A percentile compares a stretch with the other conserved stretches of the same genome.
Conservation (phyloP, 2,888 invertebrate genomes). For the Clistopyga incitator region DNA sequence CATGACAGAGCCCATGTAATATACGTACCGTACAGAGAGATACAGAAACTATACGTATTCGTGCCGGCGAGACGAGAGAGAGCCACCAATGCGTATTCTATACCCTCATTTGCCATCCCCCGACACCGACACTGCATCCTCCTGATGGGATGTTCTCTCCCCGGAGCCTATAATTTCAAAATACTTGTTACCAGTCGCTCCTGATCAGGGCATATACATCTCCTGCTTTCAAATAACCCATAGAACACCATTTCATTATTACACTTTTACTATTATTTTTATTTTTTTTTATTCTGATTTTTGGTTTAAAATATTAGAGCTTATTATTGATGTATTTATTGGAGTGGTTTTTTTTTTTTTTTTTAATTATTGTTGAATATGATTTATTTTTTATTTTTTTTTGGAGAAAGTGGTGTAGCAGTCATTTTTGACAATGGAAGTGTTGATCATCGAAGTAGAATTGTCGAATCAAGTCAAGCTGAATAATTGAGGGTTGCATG, state of each 20-base stretch:
- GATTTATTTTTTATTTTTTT: too few relatives aligned
- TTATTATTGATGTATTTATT: too few relatives aligned
- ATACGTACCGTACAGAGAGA: conserved; percentile 35
- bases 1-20: conserved; percentile 19
- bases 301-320: background rate
- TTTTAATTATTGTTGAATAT: too few relatives aligned
- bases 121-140: conserved; percentile 44
- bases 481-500: conserved; percentile 30
- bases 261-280: background rate
- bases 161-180: conserved; percentile 58
- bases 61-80: conserved; percentile 33
- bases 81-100: conserved; percentile 64
- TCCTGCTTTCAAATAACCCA: background rate
- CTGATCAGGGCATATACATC: conserved; percentile 1
- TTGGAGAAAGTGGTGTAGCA: too few relatives aligned
- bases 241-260: too few relatives aligned
- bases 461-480: conserved; percentile 32
- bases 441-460: conserved; percentile 1
- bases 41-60: conserved; percentile 58
- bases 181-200: conserved; percentile 42
- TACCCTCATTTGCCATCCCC: conserved; percentile 68
- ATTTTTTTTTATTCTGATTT: background rate
- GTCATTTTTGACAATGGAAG: background rate
- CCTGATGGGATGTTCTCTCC: conserved; percentile 3
- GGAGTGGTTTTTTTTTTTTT: too few relatives aligned